Evolutionary conservation across 2,888 invertebrate species (phyloP).

Genomic region (Drosophila nigricruria): DNA sequence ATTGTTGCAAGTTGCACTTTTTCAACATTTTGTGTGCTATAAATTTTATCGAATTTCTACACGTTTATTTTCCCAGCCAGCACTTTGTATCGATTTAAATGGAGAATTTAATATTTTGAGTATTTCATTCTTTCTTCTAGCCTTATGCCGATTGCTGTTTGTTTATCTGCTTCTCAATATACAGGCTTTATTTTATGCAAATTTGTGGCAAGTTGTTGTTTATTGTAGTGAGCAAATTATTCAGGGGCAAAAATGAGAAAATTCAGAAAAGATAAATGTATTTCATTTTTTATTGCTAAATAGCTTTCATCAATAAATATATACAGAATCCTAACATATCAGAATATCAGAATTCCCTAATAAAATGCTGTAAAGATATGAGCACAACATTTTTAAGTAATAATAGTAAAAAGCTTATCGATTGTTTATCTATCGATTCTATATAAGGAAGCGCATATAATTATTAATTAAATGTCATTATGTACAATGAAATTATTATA

Average conservation of each 20-base stretch:
- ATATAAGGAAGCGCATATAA: too few species aligned
- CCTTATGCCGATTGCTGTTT: conserved; percentile 11
- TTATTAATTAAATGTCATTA: neutral
- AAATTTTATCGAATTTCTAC: neutral
- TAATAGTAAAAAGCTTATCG: neutral
- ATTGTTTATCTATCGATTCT: neutral
- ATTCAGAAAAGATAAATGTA: neutral
- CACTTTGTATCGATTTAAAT: conserved; percentile 39
- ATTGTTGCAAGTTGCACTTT: conserved; percentile 54
- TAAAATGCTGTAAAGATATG: too few species aligned
- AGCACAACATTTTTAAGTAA: neutral
- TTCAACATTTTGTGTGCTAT: conserved; percentile 24
- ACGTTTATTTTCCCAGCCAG: neutral
- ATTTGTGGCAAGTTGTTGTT: neutral
- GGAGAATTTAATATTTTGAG: conserved; percentile 33
- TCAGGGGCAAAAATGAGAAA: neutral
- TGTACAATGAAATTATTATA: neutral
- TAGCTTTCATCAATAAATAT: neutral
- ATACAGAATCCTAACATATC: too few species aligned
- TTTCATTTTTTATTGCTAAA: neutral
- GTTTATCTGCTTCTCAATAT: neutral
- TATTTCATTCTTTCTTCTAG: neutral
- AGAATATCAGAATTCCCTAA: too few species aligned
- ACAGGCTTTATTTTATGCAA: neutral
- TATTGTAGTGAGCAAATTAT: neutral